Evolutionary conservation across 2,113 vertebrate genomes (phyloP), one percentile per base, ranked within the genome.

Genomic region (Pedionomus torquatus): DNA sequence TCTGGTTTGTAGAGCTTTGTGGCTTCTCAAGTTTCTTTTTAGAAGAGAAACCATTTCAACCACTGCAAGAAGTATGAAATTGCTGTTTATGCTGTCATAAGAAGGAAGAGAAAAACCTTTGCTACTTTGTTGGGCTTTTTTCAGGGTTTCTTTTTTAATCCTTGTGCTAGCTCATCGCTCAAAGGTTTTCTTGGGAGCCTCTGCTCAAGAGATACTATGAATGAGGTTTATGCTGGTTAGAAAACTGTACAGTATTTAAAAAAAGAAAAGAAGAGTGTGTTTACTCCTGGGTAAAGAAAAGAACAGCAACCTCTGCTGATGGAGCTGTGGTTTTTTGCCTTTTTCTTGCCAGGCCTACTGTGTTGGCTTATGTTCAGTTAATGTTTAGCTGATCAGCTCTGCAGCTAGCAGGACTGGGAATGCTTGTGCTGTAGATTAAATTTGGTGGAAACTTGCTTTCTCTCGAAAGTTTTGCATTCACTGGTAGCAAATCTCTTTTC

Each of bases 261-360:
- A 64, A 46, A 37, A 74, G 5, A 90, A 46, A 37, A 74, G 5
- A 85, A 26, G 31, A 23, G 13, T 33, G 2, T 58, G 9, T 88
- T 95, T 90, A 58, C 54, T 90, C 43, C 46, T 70, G 23, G 30
- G 28, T 81, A 70, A 78, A 75, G 68, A 88, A 77, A 66, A 92
- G 81, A 87, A 46, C 37, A 89, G 48, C 54, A 94, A 14, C 48
- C 20, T 82, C 89, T 91, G 20, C 30, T 87, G 64, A 64, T 68
- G 71, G 55, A 83, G 26, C 43, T 60, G 12, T 83, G 46, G 2
- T 46, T 61, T 90, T 94, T 75, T 84, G 54, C 33, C 28, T 84
- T 91, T 97, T 96, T 71, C 37, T 91, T 82, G 80, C 81, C 65
- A 93, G 87, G 55, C 60, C 69, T 90, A 63, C 82, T 93, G 17